These are phyloP conservation scores for Myioborus miniatus DNA, from an alignment of 2,797 vertebrate species.

Conservation along the genomic window DNA sequence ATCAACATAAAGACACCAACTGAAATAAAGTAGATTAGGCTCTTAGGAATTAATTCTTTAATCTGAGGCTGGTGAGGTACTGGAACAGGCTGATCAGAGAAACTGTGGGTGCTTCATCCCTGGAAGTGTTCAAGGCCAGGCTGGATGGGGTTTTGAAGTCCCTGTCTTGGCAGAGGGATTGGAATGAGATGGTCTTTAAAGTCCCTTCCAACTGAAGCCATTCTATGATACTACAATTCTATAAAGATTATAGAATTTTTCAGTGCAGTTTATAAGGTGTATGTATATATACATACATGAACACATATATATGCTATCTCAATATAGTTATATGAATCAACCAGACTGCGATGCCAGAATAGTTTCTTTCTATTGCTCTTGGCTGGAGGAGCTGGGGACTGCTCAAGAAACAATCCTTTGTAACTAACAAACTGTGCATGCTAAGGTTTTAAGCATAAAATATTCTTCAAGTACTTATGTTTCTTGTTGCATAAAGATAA, in stretches of 20 bases:
- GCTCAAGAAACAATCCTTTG: background rate
- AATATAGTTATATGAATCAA: background rate
- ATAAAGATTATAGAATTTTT: background rate
- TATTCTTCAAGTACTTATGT: background rate
- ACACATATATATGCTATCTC: background rate
- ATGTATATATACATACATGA: background rate
- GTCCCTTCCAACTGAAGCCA: background rate
- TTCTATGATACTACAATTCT: background rate
- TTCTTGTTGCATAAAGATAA: background rate
- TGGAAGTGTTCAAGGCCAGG: background rate
- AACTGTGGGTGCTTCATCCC: fast-evolving
- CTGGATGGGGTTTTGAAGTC: background rate
- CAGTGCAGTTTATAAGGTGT: background rate
- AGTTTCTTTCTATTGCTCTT: background rate
- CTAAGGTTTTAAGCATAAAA: background rate
- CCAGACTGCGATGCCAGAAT: background rate
- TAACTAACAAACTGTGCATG: background rate
- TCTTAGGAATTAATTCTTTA: background rate
- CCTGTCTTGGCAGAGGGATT: background rate
- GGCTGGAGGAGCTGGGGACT: background rate
- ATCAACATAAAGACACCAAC: background rate
- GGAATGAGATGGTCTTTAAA: fast-evolving
- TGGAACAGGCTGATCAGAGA: background rate
- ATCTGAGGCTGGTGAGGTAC: background rate
- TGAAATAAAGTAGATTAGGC: background rate